These are phyloP conservation scores for Psittacula cyanocephala DNA, from an alignment of 2,113 vertebrate species.

Conservation along the genomic window DNA sequence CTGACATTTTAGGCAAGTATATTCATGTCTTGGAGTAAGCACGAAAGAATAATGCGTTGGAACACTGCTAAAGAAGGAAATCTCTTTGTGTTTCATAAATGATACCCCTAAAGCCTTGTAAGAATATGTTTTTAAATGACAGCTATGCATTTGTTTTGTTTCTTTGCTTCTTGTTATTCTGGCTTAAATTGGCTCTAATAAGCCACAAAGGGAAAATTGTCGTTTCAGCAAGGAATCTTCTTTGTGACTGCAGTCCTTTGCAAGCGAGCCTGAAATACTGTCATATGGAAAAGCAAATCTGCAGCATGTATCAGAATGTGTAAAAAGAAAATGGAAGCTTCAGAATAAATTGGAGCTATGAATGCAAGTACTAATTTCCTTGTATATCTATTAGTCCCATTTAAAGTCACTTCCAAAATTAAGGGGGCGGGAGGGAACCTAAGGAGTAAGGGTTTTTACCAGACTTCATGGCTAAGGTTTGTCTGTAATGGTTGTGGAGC, in stretches of 20 bases:
- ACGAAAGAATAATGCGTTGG: slow-evolving; percentile 83
- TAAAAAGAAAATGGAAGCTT: not conserved
- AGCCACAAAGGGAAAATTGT: not conserved
- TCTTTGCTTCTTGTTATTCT: slow-evolving; percentile 29
- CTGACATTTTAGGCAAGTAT: slow-evolving; percentile 88
- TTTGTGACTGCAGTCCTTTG: not conserved
- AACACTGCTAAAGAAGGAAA: slow-evolving; percentile 89
- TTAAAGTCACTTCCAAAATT: not conserved
- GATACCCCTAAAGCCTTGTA: slow-evolving; percentile 65
- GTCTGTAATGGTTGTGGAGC: not conserved
- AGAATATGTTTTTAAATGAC: slow-evolving; percentile 71
- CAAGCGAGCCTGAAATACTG: not conserved
- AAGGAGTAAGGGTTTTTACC: not conserved
- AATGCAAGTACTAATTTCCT: not conserved
- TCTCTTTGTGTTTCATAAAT: slow-evolving; percentile 81
- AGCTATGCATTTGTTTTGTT: slow-evolving; percentile 56
- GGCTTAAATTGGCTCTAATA: not conserved
- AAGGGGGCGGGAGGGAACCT: accelerated
- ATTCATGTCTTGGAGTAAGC: slow-evolving; percentile 85
- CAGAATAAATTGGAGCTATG: not conserved
- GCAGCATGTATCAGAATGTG: not conserved
- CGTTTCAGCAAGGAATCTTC: not conserved
- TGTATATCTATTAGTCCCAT: not conserved
- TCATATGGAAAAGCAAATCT: not conserved
- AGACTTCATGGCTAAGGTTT: not conserved